A percentile compares a stretch with the other conserved stretches of the same genome.
Conservation (phyloP, 2,888 invertebrate genomes). For the Coenonympha glycerion region DNA sequence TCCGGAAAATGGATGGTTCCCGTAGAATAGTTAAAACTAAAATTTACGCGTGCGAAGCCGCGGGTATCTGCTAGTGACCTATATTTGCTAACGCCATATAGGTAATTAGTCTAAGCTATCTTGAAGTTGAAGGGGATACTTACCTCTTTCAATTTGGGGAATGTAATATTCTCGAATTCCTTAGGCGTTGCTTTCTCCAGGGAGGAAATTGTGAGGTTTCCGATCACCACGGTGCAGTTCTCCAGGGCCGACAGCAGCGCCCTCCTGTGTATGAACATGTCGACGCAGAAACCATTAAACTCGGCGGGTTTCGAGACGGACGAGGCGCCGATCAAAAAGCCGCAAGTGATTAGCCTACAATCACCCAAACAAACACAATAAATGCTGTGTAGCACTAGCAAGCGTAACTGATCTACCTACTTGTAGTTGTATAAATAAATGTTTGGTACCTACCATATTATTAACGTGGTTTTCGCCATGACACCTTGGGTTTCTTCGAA, state of each 20-base stretch:
- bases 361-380: not conserved
- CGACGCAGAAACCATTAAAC: constrained; percentile 41
- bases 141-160: constrained; percentile 83
- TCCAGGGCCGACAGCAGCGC: constrained; percentile 34
- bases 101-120: not conserved
- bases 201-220: constrained; percentile 83
- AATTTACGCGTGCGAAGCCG: no score
- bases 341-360: constrained; percentile 19
- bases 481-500: constrained; percentile 43
- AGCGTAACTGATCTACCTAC: no score
- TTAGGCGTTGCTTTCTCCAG: constrained; percentile 69
- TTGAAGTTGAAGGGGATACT: not conserved
- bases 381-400: no score
- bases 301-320: constrained; percentile 20
- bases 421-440: no score
- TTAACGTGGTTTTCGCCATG: constrained; percentile 55
- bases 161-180: constrained; percentile 72
- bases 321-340: not conserved
- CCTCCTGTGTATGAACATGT: constrained; percentile 33
- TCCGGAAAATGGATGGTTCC: no score
- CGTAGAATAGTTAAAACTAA: no score
- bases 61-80: no score
- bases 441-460: constrained; percentile 52
- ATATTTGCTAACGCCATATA: no score
- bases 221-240: constrained; percentile 81